phyloP scores from a whole-genome alignment of 2,888 invertebrate genomes.

The Drosophila mimica region DNA sequence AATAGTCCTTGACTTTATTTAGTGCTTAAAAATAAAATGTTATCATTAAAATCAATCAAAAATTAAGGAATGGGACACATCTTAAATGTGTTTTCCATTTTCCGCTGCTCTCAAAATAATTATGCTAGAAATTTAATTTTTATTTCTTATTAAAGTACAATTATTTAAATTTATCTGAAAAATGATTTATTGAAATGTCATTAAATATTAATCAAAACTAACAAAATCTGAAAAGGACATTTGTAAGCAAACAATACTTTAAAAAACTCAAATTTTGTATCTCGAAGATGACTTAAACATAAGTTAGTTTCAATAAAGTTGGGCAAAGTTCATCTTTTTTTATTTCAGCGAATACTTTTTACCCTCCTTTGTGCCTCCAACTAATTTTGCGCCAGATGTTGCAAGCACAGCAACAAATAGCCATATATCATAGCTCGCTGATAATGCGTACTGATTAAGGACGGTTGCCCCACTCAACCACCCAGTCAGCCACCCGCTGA shows the following conservation, averaged over 20 bases:
- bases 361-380: not conserved
- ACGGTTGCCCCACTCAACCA: constrained; percentile 22
- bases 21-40: too few relatives aligned
- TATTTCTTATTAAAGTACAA: not conserved
- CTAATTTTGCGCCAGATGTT: constrained; percentile 44
- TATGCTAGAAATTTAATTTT: not conserved
- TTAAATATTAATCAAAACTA: not conserved
- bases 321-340: not conserved
- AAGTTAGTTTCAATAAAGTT: not conserved
- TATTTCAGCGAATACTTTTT: not conserved
- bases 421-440: constrained; percentile 66
- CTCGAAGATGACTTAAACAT: too few relatives aligned
- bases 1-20: not conserved
- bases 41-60: too few relatives aligned
- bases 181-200: too few relatives aligned
- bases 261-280: not conserved
- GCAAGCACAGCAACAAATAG: constrained; percentile 43
- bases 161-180: too few relatives aligned
- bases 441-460: constrained; percentile 71
- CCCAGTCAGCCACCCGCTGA: constrained; percentile 38
- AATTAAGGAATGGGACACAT: not conserved
- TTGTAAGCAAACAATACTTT: not conserved
- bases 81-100: too few relatives aligned
- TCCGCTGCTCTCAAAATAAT: not conserved
- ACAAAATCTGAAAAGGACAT: not conserved